These are phyloP conservation scores for Neotragus moschatus DNA, from an alignment of 2,113 vertebrate species.

Conservation along the genomic window DNA sequence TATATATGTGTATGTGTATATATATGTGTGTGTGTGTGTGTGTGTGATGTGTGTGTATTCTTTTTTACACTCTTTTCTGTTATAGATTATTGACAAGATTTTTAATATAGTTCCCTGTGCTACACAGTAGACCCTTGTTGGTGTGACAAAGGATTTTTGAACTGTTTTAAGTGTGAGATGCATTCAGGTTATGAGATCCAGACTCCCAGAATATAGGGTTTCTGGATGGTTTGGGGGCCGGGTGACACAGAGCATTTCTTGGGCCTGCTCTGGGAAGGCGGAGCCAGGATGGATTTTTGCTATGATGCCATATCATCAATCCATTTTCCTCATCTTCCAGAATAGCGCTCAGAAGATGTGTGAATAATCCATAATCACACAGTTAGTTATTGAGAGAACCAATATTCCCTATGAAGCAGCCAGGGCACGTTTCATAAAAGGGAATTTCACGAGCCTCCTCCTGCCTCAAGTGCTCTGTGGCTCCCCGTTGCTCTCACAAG, in stretches of 20 bases:
- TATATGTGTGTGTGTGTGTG: rapidly evolving
- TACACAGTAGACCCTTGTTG: background rate
- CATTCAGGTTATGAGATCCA: background rate
- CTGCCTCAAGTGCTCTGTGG: background rate
- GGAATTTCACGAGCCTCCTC: no score
- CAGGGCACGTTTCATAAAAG: background rate
- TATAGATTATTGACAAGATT: background rate
- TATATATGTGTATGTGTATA: rapidly evolving
- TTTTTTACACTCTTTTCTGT: background rate
- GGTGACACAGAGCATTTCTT: background rate
- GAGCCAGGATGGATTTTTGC: background rate
- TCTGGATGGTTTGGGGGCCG: background rate
- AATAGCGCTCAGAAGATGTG: background rate
- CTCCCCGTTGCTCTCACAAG: background rate
- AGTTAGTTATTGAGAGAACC: background rate
- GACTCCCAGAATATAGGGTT: background rate
- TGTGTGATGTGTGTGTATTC: background rate
- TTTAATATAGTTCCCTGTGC: background rate
- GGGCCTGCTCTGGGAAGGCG: background rate
- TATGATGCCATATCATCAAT: background rate
- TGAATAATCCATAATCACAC: background rate
- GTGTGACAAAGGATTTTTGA: background rate
- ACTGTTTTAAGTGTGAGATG: background rate
- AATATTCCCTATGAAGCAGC: background rate
- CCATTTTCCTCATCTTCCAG: background rate